These are phyloP conservation scores for Poeciliopsis paucimaculata DNA, from an alignment of 2,797 vertebrate genomes.

Conservation along the genomic window DNA sequence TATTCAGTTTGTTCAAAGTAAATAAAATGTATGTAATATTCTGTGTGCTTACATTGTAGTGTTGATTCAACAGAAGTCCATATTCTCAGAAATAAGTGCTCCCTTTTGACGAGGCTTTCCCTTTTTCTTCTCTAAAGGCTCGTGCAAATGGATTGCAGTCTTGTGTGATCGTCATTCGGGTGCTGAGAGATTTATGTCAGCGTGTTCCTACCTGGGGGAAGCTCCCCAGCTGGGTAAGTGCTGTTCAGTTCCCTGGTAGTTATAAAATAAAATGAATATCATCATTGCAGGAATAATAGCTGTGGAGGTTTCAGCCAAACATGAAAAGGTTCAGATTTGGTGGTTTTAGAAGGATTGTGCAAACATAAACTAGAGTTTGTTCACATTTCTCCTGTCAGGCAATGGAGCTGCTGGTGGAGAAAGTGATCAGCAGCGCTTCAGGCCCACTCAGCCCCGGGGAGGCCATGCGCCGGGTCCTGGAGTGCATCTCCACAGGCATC, in stretches of 20 bases:
- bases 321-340: not conserved
- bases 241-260: not conserved
- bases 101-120: not conserved
- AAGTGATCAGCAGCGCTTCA: conserved; percentile 79
- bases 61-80: not conserved
- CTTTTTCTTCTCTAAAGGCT: conserved; percentile 70
- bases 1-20: too few relatives aligned
- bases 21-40: not conserved
- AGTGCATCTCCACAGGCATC: conserved; percentile 80
- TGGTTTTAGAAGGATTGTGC: not conserved
- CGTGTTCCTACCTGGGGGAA: conserved; percentile 86
- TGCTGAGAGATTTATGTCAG: conserved; percentile 86
- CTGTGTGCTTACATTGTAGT: not conserved
- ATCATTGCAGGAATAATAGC: not conserved
- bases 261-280: not conserved
- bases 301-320: not conserved
- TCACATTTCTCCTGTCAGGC: conserved; percentile 63
- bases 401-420: conserved; percentile 83
- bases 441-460: conserved; percentile 80
- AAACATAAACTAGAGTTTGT: not conserved
- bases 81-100: not conserved
- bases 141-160: conserved; percentile 87
- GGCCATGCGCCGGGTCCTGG: conserved; percentile 80
- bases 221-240: conserved; percentile 85
- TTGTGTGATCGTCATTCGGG: conserved; percentile 86